Conservation (phyloP, 2,797 vertebrate genomes). For the Crenuchus spilurus region DNA sequence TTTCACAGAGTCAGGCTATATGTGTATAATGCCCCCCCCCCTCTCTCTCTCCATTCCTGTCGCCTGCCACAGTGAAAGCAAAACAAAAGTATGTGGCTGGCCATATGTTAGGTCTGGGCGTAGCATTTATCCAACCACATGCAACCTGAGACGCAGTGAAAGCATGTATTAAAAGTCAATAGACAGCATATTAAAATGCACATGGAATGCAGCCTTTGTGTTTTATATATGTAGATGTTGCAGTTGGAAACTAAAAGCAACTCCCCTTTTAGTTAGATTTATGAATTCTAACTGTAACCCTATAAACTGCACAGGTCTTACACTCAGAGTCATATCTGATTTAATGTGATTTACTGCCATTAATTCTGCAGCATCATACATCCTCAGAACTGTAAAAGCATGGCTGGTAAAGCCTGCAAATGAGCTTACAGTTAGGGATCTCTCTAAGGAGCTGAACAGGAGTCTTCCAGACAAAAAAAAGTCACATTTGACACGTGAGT, state of each 20-base stretch:
- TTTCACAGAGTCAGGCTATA: slow-evolving; percentile 41
- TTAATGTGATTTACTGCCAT: slow-evolving; percentile 7
- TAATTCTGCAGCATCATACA: neutral
- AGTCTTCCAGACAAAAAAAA: neutral
- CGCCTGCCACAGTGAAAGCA: slow-evolving; percentile 56
- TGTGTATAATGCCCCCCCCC: slow-evolving; percentile 26
- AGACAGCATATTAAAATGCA: slow-evolving; percentile 55
- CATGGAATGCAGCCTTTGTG: slow-evolving; percentile 47
- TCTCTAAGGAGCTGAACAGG: neutral
- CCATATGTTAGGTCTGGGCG: slow-evolving; percentile 57
- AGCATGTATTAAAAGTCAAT: slow-evolving; percentile 62
- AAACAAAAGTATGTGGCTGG: slow-evolving; percentile 55
- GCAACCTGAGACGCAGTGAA: slow-evolving; percentile 55
- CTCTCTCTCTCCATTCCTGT: slow-evolving; percentile 55
- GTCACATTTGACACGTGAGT: neutral
- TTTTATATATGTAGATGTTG: slow-evolving; percentile 32
- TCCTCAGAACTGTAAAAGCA: neutral
- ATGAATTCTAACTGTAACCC: slow-evolving; percentile 32
- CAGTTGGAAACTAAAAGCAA: slow-evolving; percentile 39
- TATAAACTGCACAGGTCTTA: slow-evolving; percentile 1
- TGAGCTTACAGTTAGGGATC: neutral
- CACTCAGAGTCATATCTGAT: neutral
- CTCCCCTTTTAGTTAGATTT: slow-evolving; percentile 34
- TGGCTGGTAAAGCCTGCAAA: neutral
- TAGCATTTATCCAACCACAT: slow-evolving; percentile 53